phyloP scores from a whole-genome alignment of 2,888 invertebrate genomes.

The Torymus tubicola region DNA sequence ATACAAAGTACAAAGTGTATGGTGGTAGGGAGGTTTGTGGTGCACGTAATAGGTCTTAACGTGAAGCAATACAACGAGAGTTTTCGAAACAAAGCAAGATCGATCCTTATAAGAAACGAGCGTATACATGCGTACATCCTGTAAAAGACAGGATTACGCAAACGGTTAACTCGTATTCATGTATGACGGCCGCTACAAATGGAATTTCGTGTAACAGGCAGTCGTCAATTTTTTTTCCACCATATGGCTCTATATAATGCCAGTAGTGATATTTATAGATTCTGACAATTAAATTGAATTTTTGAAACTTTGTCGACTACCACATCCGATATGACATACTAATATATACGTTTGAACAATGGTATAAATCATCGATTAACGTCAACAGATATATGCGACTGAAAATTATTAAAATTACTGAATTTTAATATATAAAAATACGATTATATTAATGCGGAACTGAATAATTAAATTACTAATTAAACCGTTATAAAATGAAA shows the following conservation, averaged over 20 bases:
- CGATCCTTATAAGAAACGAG: neutral
- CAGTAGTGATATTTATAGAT: neutral
- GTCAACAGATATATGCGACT: neutral
- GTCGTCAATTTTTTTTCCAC: conserved; percentile 6
- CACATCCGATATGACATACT: no score
- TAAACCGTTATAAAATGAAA: no score
- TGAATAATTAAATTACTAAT: no score
- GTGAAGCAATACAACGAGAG: neutral
- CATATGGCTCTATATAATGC: neutral
- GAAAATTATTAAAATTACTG: no score
- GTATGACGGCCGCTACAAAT: conserved; percentile 8
- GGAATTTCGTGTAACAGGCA: conserved; percentile 3
- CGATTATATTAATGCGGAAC: no score
- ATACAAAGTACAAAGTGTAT: no score
- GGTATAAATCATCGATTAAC: neutral
- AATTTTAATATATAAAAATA: no score
- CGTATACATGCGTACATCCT: neutral
- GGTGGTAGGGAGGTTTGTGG: neutral
- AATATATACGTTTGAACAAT: no score
- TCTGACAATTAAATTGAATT: no score
- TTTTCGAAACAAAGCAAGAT: conserved; percentile 5
- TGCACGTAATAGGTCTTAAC: neutral
- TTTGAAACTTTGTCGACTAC: no score
- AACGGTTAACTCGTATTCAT: neutral
- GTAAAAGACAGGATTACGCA: conserved; percentile 34